phyloP scores from a whole-genome alignment of 2,113 vertebrate genomes.

The Python bivittatus region DNA sequence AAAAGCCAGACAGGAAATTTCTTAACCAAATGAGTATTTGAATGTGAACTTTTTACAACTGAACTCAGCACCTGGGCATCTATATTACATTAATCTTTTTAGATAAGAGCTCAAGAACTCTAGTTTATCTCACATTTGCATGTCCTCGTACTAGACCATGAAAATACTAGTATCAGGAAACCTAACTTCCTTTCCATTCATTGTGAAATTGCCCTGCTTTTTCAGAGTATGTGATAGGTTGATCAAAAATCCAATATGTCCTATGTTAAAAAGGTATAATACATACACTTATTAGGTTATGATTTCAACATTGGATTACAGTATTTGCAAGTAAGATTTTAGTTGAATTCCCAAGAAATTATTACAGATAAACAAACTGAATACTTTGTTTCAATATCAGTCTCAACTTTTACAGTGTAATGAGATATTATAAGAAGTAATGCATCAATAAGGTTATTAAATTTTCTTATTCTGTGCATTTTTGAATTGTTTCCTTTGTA shows the following conservation, averaged over 20 bases:
- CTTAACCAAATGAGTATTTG: not conserved
- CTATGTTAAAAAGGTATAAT: not conserved
- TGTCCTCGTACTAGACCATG: not conserved
- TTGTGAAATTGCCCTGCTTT: not conserved
- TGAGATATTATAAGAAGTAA: not conserved
- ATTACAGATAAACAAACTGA: not conserved
- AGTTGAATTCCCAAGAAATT: not conserved
- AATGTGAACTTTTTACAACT: not conserved
- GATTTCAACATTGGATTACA: not conserved
- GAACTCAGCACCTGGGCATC: not conserved
- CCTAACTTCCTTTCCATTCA: not conserved
- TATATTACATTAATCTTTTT: not conserved
- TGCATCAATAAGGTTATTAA: not conserved
- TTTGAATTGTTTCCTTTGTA: not conserved
- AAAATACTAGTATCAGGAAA: not conserved
- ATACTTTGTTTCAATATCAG: not conserved
- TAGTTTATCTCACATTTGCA: not conserved
- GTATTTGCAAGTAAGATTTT: not conserved
- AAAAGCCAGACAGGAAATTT: not conserved
- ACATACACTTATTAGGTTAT: not conserved
- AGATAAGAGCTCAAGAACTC: not conserved
- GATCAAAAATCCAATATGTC: not conserved
- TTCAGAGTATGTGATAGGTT: not conserved
- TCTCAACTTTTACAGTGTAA: not conserved
- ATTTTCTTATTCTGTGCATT: not conserved